Evolutionary conservation across 1,140 invertebrate genomes (phyloP), one percentile per base, ranked within the genome.

Genomic region (Bombus consobrinus): DNA sequence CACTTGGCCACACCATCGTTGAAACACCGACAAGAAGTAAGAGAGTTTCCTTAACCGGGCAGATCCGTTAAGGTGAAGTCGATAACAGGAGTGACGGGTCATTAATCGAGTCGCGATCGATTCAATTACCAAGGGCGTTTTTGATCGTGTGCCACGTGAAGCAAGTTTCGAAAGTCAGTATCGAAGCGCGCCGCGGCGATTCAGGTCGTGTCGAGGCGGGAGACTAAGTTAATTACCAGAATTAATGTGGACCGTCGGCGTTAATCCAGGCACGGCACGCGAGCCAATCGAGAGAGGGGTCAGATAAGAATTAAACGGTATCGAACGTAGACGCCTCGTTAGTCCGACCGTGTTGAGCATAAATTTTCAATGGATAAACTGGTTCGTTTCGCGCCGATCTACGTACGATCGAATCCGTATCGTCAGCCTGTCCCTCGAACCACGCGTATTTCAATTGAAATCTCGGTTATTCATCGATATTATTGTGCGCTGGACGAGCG

Each of bases 291-390:
- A 92, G 88, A 79, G 66, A 13, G 87, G 81, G 77, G 86, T 69
- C 76, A 91, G 92, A 94, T 94, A 94, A 91, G 93, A 93, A 94
- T 93, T 91, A 91, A 93, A 92, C 88, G 88, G 82, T 90, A 92
- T 93, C 88, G 89, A 71, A 68, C 91, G 76, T 22, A 59, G 89
- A 90, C 91, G 89, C 88, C 93, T 93, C 86, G 91, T 94, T 94
- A 94, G 91, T 88, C 77, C 82, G 75, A 72, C 76, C 87, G 77
- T 88, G 90, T 91, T 88, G 84, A 85, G 89, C 90, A 91, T 93
- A 93, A 93, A 93, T 93, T 93, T 89, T 62, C 18, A n/a, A 84
- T 73, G 13, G 86, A 81, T 88, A 91, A 90, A 87, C 87, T 83
- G 78, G 73, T 47, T 64, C 85, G 83, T 88, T 91, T 88, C 85